phyloP scores from a whole-genome alignment of 2,888 invertebrate genomes.

The Marronus borbonicus region DNA sequence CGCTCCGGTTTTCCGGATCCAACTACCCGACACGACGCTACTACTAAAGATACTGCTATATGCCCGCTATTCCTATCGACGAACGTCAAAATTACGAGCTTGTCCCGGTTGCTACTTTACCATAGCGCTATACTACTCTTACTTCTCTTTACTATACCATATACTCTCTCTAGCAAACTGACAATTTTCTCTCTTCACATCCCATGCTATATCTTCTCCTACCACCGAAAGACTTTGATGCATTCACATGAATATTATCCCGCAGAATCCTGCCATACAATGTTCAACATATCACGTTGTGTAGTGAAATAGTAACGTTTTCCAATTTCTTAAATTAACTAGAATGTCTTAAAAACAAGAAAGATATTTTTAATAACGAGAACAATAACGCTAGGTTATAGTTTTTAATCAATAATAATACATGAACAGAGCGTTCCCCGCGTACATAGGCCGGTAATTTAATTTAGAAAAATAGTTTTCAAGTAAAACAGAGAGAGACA shows the following conservation, averaged over 20 bases:
- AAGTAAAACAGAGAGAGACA: too few relatives aligned
- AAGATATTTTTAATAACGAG: not conserved
- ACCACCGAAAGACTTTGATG: not conserved
- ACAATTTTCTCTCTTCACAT: not conserved
- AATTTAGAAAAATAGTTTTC: too few relatives aligned
- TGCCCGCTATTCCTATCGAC: slow-evolving; percentile 10
- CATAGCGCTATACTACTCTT: not conserved
- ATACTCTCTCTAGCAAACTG: not conserved
- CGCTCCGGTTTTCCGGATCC: slow-evolving; percentile 57
- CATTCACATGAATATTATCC: not conserved
- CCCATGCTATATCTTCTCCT: not conserved
- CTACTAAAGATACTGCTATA: slow-evolving; percentile 8
- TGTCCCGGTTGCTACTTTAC: not conserved
- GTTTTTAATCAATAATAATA: too few relatives aligned
- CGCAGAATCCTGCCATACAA: too few relatives aligned
- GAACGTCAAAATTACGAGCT: slow-evolving; percentile 19
- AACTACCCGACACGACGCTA: slow-evolving; percentile 2
- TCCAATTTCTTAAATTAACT: too few relatives aligned
- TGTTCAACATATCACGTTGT: too few relatives aligned
- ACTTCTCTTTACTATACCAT: not conserved
- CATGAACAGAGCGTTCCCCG: too few relatives aligned
- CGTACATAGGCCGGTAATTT: too few relatives aligned
- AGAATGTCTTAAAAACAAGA: too few relatives aligned
- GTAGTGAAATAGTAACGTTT: too few relatives aligned
- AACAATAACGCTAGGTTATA: too few relatives aligned